These are phyloP conservation scores for Aix galericulata DNA, from an alignment of 2,113 vertebrate genomes.

Conservation along the genomic window DNA sequence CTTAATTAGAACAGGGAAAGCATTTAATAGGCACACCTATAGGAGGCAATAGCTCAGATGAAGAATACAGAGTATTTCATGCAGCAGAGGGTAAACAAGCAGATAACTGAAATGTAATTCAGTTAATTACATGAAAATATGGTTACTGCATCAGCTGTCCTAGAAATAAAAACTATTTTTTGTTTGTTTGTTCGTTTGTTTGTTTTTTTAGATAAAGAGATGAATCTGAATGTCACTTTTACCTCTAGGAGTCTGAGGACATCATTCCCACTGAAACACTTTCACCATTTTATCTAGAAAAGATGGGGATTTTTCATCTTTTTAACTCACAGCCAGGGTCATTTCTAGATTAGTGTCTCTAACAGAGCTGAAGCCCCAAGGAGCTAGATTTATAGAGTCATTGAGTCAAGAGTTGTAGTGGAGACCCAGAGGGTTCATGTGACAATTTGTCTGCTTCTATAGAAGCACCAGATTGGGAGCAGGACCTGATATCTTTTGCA, in stretches of 20 bases:
- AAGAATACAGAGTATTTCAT: neutral
- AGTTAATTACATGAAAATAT: neutral
- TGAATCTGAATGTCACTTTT: neutral
- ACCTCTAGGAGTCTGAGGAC: neutral
- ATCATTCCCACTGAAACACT: neutral
- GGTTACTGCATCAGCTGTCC: neutral
- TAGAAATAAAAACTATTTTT: neutral
- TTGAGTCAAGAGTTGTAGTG: neutral
- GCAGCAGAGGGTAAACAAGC: neutral
- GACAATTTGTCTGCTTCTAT: neutral
- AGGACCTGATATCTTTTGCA: neutral
- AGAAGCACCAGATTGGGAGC: neutral
- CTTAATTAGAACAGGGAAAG: neutral
- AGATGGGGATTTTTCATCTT: neutral
- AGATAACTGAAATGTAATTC: neutral
- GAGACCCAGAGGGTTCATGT: neutral
- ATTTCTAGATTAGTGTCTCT: neutral
- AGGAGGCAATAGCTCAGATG: neutral
- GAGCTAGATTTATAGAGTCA: neutral
- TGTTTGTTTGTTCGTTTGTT: too few species aligned
- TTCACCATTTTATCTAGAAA: neutral
- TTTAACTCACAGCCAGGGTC: neutral
- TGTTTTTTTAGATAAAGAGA: neutral
- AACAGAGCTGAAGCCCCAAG: neutral
- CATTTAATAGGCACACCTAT: neutral